These are phyloP conservation scores for Tolypeutes matacus DNA, from an alignment of 2,797 vertebrate genomes.

Conservation along the genomic window DNA sequence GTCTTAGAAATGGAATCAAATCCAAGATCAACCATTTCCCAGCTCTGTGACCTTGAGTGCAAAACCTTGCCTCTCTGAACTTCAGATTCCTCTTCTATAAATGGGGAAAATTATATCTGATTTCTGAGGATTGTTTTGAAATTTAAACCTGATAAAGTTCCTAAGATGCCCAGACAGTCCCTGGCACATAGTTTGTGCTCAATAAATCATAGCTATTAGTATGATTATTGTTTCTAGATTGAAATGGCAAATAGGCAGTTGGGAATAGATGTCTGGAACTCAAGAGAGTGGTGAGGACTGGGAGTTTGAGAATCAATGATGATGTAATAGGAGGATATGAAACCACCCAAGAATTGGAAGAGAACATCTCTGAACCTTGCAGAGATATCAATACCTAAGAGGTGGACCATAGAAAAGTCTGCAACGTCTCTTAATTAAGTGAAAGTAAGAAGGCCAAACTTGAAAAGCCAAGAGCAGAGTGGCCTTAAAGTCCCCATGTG, in stretches of 20 bases:
- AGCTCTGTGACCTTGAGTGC: background rate
- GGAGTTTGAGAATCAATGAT: background rate
- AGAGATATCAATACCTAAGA: background rate
- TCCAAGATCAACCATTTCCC: background rate
- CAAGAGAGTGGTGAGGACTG: background rate
- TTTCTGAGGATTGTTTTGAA: constrained; percentile 13
- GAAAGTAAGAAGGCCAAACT: background rate
- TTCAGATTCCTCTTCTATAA: background rate
- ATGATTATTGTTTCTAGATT: background rate
- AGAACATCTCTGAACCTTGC: background rate
- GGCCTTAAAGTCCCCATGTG: background rate
- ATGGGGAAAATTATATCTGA: background rate
- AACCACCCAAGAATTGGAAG: background rate
- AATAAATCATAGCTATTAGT: background rate
- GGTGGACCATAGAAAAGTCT: background rate
- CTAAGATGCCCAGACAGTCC: background rate
- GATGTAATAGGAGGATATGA: background rate
- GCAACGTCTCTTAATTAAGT: background rate
- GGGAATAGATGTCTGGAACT: background rate
- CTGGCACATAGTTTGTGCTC: background rate
- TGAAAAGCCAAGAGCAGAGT: background rate
- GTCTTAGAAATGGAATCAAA: background rate
- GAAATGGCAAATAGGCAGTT: background rate
- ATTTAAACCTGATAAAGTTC: background rate
- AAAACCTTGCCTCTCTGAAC: background rate